A percentile compares a stretch with the other conserved stretches of the same genome.
phyloP scores from a whole-genome alignment of 2,113 vertebrate genomes.

The Limnothrissa miodon region DNA sequence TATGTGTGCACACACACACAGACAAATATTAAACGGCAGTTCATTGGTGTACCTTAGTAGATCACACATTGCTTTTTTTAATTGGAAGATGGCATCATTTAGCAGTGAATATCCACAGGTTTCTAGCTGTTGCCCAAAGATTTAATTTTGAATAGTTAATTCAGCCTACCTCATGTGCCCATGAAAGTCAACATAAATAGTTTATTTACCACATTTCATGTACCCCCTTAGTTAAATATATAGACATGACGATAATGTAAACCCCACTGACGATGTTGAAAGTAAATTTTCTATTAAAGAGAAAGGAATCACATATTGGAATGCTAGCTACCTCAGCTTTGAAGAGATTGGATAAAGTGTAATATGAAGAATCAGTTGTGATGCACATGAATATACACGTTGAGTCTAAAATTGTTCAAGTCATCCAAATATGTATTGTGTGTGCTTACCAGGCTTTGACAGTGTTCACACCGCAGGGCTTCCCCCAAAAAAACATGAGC shows the following conservation, averaged over 20 bases:
- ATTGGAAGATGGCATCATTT: neutral
- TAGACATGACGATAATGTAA: neutral
- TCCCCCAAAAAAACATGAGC: neutral
- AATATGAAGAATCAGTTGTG: neutral
- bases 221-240: neutral
- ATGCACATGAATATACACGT: neutral
- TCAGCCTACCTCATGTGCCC: neutral
- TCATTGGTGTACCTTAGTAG: neutral
- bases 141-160: neutral
- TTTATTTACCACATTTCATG: neutral
- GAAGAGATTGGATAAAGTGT: neutral
- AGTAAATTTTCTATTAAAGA: neutral
- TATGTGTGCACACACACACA: neutral
- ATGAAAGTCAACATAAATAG: too few relatives aligned
- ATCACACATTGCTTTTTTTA: neutral
- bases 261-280: neutral
- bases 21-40: neutral
- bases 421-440: neutral
- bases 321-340: neutral
- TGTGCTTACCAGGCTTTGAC: neutral
- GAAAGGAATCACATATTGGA: neutral
- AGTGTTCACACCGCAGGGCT: neutral
- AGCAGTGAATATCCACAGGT: neutral
- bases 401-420: neutral
- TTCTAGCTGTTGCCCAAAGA: neutral